Conservation (phyloP, 2,113 vertebrate genomes). For the Myotis lucifugus region DNA sequence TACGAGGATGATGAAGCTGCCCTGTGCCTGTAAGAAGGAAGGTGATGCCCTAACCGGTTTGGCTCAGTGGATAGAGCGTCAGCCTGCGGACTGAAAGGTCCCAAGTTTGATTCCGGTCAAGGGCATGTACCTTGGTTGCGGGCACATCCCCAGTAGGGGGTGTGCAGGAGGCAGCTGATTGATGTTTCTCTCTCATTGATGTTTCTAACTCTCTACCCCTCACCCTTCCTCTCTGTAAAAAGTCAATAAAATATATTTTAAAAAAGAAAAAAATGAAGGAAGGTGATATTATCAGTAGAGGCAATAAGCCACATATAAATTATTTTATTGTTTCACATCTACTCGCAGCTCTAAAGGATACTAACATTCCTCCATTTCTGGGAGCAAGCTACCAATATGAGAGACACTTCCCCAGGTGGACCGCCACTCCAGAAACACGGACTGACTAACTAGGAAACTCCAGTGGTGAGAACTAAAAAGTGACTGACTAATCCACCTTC, state of each 20-base stretch:
- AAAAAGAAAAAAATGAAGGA: neutral
- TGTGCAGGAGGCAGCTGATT: no score
- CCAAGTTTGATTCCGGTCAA: no score
- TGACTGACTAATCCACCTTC: neutral
- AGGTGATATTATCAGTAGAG: neutral
- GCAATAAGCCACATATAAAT: slow-evolving; percentile 51
- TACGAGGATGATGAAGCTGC: slow-evolving; percentile 8
- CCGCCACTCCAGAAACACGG: neutral
- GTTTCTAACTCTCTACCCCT: no score
- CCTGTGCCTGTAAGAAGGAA: slow-evolving; percentile 39
- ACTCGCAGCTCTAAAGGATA: slow-evolving; percentile 40
- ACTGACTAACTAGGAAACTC: no score
- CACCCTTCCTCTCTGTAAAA: no score
- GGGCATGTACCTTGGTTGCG: no score
- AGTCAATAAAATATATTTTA: no score
- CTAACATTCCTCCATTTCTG: slow-evolving; percentile 7
- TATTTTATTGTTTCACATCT: slow-evolving; percentile 58
- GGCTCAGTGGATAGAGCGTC: no score
- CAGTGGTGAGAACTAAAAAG: no score
- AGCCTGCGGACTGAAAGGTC: no score
- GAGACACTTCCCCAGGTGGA: neutral
- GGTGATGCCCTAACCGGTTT: neutral
- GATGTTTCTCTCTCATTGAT: no score
- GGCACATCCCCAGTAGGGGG: no score
- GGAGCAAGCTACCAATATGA: neutral